Evolutionary conservation across 1,140 invertebrate genomes (phyloP), one percentile per base, ranked within the genome.

Genomic region (Onthophagus taurus): DNA sequence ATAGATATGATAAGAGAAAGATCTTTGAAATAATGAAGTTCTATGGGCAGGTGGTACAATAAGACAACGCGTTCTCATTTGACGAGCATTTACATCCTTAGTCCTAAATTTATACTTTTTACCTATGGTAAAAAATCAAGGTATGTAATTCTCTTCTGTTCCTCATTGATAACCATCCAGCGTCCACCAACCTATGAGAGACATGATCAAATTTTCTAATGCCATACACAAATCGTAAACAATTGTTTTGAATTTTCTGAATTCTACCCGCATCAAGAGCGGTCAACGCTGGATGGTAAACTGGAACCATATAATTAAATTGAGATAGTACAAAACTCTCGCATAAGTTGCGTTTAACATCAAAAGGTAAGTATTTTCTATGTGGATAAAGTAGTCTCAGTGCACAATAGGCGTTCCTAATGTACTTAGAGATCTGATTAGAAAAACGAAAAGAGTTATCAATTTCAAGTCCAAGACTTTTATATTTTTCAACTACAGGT

Each of bases 161-260:
- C 5, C 31, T 42, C 41, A 42, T 31, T 7, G 6, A 16, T 13
- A 42, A 14, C 16, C 41, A 31, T 8, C 21, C 14, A 5, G 31
- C 6, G 8, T 44, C 42, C 13, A 16, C n/a, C 24, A 44, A 21
- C 18, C 34, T 34, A 34, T 20, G 31, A 13, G 17, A 31, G 8
- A 44, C 30, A n/a, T 44, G 42, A 24, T 44, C 21, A 34, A 33
- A 34, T 21, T 34, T 42, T 7, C 17, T 8, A 6, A 42, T 42
- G 11, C 14, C n/a, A 17, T 20, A 34, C 12, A 33, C 34, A 12
- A 44, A 23, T n/a, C 31, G n/a, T 21, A 44, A 4, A 24, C 31
- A 44, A 9, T n/a, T 18, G 30, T 33, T 44, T 44, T 34, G 42
- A 21, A 44, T 20, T 14, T 31, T 30, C 21, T 34, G 30, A 9